A percentile compares a stretch with the other conserved stretches of the same genome.
Conservation (phyloP, 2,797 vertebrate genomes). For the Sebastes steindachneri region DNA sequence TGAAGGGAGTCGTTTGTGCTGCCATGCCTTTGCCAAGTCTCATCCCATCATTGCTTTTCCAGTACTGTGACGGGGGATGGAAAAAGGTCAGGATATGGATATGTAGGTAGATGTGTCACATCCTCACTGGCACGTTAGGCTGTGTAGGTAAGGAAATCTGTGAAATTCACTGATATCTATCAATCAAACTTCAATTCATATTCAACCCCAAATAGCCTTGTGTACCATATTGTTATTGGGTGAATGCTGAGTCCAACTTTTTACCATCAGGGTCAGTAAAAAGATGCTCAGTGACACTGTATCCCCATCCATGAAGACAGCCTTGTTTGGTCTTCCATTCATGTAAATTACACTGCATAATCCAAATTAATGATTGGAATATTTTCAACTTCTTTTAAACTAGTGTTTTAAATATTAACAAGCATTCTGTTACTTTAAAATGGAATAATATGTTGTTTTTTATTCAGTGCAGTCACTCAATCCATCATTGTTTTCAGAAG, state of each 20-base stretch:
- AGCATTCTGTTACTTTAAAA: background rate
- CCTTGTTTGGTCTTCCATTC: background rate
- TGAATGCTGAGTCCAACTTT: background rate
- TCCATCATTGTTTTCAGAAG: background rate
- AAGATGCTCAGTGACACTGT: background rate
- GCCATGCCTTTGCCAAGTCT: background rate
- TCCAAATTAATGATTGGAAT: background rate
- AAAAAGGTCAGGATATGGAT: constrained; percentile 14
- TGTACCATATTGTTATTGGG: background rate
- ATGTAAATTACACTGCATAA: background rate
- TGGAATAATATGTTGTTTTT: background rate
- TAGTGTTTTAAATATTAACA: background rate
- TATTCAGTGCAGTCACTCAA: background rate
- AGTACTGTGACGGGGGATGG: background rate
- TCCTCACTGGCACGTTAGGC: background rate
- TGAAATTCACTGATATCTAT: background rate
- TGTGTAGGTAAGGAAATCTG: background rate
- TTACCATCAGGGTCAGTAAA: background rate
- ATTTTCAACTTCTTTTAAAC: background rate
- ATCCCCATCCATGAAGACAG: background rate
- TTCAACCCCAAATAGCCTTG: background rate
- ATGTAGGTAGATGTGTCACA: constrained; percentile 2
- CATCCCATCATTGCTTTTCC: constrained; percentile 24
- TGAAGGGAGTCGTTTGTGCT: constrained; percentile 23
- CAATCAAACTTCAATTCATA: background rate